Evolutionary conservation across 2,797 vertebrate genomes (phyloP), one percentile per base, ranked within the genome.

Genomic region (Manis pentadactyla): DNA sequence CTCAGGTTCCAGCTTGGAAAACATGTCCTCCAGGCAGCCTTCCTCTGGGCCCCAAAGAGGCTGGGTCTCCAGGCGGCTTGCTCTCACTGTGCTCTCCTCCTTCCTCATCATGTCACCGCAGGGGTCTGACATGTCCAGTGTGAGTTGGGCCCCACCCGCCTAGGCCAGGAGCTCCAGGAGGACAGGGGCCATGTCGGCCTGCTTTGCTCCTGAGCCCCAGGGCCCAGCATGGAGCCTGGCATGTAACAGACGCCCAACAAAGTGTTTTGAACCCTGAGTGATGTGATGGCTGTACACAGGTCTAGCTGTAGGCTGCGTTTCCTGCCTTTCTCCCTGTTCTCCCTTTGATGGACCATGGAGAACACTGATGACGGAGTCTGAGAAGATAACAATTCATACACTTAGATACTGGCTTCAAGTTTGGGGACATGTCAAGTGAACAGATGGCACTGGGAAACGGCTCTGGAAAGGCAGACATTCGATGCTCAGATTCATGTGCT

Each of bases 331-430:
- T 92, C 14, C 1, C 31, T 83, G 42, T 15, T 21, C 37, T 81
- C 7, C 34, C 21, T 82, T 53, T 55, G 18, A 11, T 49, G 39
- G 10, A 4, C 13, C 27, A 57, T 12, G 13, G n/a, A 89, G 74
- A 42, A 51, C 6, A 19, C 19, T 0, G 0, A 15, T 15, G 5
- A 34, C n/a, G 49, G n/a, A 64, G 1, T n/a, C 46, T 49, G 5
- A 51, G 23, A 66, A 66, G 27, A 15, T n/a, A 19, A 15, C 17
- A 5, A 42, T 9, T 37, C 10, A 15, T n/a, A 12, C 3, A 18
- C 23, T 49, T 42, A 66, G 34, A 55, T 29, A 7, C 34, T 21
- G 17, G 64, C n/a, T 73, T 82, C n/a, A n/a, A 63, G 17, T 25
- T 31, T 81, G 37, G 66, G 51, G 39, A 51, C 39, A 59, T 11